phyloP scores from a whole-genome alignment of 2,888 invertebrate genomes.

The Xanthia togata region DNA sequence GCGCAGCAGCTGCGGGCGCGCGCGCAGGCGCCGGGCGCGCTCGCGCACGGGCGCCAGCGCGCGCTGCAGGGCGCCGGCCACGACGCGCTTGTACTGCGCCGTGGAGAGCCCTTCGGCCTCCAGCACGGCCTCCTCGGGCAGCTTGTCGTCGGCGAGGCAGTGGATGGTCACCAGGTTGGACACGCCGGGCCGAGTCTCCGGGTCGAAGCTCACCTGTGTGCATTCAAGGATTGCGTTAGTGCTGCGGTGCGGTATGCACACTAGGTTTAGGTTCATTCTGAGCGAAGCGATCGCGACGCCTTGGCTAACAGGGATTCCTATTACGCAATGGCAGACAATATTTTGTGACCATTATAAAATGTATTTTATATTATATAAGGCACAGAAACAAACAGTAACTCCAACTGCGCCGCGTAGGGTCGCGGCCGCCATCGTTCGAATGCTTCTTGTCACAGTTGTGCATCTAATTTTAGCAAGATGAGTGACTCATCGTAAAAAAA shows the following conservation, averaged over 20 bases:
- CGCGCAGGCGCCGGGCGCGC: constrained; percentile 82
- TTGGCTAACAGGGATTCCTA: background rate
- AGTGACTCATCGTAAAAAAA: background rate
- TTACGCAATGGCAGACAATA: background rate
- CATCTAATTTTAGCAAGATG: background rate
- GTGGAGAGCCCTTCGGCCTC: constrained; percentile 93
- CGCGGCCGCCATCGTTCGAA: constrained; percentile 1
- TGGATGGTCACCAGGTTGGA: constrained; percentile 97
- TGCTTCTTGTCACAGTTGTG: background rate
- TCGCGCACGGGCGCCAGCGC: constrained; percentile 73
- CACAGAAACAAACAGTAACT: background rate
- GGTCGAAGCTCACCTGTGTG: constrained; percentile 94
- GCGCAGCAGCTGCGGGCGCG: constrained; percentile 89
- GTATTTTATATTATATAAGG: background rate
- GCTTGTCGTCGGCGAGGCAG: constrained; percentile 92
- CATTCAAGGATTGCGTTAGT: background rate
- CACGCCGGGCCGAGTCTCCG: constrained; percentile 95
- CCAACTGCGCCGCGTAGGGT: background rate
- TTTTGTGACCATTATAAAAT: background rate
- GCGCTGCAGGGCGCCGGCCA: constrained; percentile 72
- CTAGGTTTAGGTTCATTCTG: background rate
- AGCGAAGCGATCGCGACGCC: background rate
- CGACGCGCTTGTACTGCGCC: constrained; percentile 90
- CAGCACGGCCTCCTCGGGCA: constrained; percentile 92
- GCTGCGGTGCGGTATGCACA: background rate